These are phyloP conservation scores for Drosophila mayri DNA, from an alignment of 1,140 invertebrate species.

Conservation along the genomic window DNA sequence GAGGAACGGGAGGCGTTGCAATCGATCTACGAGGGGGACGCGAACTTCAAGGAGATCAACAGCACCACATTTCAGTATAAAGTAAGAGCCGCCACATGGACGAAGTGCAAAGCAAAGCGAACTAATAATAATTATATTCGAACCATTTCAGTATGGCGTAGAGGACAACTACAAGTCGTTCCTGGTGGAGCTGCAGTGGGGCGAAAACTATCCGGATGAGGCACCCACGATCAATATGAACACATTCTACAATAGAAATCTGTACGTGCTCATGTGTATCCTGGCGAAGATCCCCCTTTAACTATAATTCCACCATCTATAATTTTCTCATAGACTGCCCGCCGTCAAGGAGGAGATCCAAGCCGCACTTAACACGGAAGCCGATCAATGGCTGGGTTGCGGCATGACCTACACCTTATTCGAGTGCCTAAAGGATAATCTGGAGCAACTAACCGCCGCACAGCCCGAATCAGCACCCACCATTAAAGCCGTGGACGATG, in stretches of 20 bases:
- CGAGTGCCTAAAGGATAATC: conserved; percentile 95
- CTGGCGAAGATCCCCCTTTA: background rate
- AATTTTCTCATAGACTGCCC: conserved; percentile 86
- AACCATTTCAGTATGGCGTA: conserved; percentile 91
- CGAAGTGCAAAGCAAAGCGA: background rate
- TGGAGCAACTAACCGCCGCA: conserved; percentile 88
- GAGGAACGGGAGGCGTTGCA: conserved; percentile 96
- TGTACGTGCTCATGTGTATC: conserved; percentile 88
- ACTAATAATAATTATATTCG: background rate
- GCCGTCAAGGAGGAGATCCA: conserved; percentile 91
- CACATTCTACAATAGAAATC: conserved; percentile 96
- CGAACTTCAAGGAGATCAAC: conserved; percentile 92
- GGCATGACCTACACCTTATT: conserved; percentile 98
- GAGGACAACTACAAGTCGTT: conserved; percentile 93
- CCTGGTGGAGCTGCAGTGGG: conserved; percentile 95
- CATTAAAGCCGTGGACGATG: conserved; percentile 51
- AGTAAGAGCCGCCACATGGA: conserved; percentile 86
- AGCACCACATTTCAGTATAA: conserved; percentile 95
- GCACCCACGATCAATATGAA: conserved; percentile 94
- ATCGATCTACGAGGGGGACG: conserved; percentile 97
- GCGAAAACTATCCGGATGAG: conserved; percentile 92
- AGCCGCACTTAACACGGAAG: conserved; percentile 89
- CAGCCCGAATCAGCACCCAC: conserved; percentile 87
- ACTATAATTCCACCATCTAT: conserved; percentile 37
- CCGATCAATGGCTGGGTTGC: conserved; percentile 92